Base-by-base conservation (phyloP, 2,113 vertebrate genomes). In the Symphodus melops region DNA sequence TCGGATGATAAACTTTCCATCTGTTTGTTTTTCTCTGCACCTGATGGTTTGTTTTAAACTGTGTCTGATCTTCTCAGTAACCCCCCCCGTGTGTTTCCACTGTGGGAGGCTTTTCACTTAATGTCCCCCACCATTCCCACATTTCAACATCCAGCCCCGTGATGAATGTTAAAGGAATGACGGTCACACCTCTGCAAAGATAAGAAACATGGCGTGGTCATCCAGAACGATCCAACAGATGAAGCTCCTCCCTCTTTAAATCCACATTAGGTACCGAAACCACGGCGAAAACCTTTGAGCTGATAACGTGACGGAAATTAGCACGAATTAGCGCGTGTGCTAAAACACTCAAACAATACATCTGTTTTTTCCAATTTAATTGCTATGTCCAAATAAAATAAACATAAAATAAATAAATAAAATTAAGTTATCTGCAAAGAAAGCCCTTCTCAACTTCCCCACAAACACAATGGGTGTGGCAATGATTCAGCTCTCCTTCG, bases 1-100 rank as follows among this genome's bases (percentile, higher is more conserved):
- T 46, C 19, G 48, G 48, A 51, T 51, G 17, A 46, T 46, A 9
- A 19, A 25, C 8, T 61, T 25, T 46, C 9, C 13, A 14, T 55
- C 49, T 70, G 42, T 44, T 58, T 52, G 10, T 33, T 77, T 77
- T 65, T 71, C 67, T 33, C 23, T 70, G 12, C 14, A 52, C 39
- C 20, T 19, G 49, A 46, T 33, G 21, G 25, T 39, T 36, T 33
- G n/a, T 72, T 59, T 65, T 16, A 14, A 65, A 57, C 51, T 4
- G 9, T 46, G 19, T 6, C 41, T 2, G 17, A 56, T 20, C 60
- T 53, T 16, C 17, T 41, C 39, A 41, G 9, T 11, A 41, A 33
- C 11, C 39, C 7, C 21, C n/a, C n/a, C n/a, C n/a, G n/a, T 17
- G 10, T 54, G 65, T 52, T 51, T 33, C 9, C 9, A 8, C 7